Evolutionary conservation across 2,113 vertebrate genomes (phyloP), one percentile per base, ranked within the genome.

Genomic region (Noctilio leporinus): DNA sequence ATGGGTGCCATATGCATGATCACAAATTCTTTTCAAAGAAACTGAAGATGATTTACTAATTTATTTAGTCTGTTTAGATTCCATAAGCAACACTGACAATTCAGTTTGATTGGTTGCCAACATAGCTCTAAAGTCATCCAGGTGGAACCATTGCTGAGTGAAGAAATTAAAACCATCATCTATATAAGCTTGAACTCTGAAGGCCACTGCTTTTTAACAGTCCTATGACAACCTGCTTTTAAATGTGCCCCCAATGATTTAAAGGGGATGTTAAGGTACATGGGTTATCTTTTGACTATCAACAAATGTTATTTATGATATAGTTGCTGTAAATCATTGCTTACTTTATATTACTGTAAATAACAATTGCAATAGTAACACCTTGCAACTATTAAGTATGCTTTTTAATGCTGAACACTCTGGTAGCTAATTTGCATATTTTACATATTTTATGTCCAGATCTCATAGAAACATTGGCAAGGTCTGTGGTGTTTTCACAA

Each of bases 1-100:
- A 87, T 28, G 10, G 14, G 0, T 57, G 10, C 5, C 14, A 83
- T 51, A 30, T 17, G 9, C 2, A 43, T 33, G 35, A 57, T 49
- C 35, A 88, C 8, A n/a, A 2, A 38, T 53, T 87, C 88, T 59
- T 43, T 53, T 20, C 8, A 77, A 73, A 89, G 12, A 86, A 85
- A 67, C 10, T 77, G 3, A 70, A 62, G 33, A 81, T 80, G 9
- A 73, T 49, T 69, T 92, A 93, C 10, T 86, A 90, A 57, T 95
- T 95, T 97, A 94, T 1, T 49, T 75, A 47, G 65, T 1, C 43
- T 92, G 72, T 86, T 96, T 96, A 24, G n/a, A n/a, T 47, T 95
- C 40, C 28, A n/a, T 15, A 93, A 82, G 33, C 62, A 95, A 94
- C 85, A 84, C 83, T 70, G n/a, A 72, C 7, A 90, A 85, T 73